Conservation (phyloP, 2,888 invertebrate species). For the Meiosimyza decipiens region DNA sequence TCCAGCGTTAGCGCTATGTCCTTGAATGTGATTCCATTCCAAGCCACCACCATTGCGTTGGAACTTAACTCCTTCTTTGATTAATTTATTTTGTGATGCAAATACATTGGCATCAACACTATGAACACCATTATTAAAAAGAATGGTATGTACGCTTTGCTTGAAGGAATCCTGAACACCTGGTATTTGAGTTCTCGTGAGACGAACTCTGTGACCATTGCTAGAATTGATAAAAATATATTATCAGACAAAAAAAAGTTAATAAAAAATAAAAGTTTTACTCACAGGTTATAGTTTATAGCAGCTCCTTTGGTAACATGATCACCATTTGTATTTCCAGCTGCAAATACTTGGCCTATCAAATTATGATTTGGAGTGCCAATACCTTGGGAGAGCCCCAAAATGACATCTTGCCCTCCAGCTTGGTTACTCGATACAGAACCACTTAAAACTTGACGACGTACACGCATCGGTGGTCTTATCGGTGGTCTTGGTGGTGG, state of each 20-base stretch:
- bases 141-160: conserved; percentile 44
- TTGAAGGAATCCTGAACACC: conserved; percentile 46
- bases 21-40: conserved; percentile 55
- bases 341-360: conserved; percentile 49
- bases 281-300: conserved; percentile 47
- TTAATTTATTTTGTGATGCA: conserved; percentile 56
- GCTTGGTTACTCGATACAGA: too few relatives aligned
- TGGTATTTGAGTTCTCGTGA: conserved; percentile 44
- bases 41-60: conserved; percentile 57
- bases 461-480: too few relatives aligned
- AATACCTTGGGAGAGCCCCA: conserved; percentile 52
- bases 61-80: conserved; percentile 59
- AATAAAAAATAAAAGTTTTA: conserved; percentile 23
- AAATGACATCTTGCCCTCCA: conserved; percentile 46
- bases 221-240: conserved; percentile 28
- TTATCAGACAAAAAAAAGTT: neutral
- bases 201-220: conserved; percentile 43
- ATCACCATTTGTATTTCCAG: conserved; percentile 45
- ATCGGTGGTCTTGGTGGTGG: too few relatives aligned
- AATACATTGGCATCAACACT: conserved; percentile 57
- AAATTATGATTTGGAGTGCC: conserved; percentile 58
- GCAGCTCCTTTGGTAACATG: conserved; percentile 45
- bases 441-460: too few relatives aligned
- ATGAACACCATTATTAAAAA: conserved; percentile 53
- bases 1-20: conserved; percentile 52